A percentile compares a stretch with the other conserved stretches of the same genome.
phyloP scores from a whole-genome alignment of 1,140 invertebrate species.

The Aphaenogaster ashmeadi region DNA sequence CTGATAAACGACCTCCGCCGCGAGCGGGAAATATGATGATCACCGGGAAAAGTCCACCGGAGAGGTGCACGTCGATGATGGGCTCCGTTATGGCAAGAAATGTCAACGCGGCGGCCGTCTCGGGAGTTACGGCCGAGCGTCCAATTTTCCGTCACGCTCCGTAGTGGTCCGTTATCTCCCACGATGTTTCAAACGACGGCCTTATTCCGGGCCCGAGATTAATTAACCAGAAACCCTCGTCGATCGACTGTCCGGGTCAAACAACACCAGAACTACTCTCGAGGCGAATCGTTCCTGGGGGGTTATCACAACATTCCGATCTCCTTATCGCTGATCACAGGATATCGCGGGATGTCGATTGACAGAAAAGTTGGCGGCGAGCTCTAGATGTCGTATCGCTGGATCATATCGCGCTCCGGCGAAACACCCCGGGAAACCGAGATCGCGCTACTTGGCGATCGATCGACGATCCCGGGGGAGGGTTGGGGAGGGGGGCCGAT shows the following conservation, averaged over 20 bases:
- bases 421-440: neutral
- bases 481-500: neutral
- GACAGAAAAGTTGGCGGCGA: neutral
- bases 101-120: neutral
- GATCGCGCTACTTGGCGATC: conserved; percentile 6
- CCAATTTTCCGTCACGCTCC: neutral
- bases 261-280: neutral
- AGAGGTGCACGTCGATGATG: neutral
- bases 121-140: neutral
- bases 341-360: neutral
- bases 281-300: neutral
- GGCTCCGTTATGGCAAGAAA: neutral
- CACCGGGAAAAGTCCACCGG: neutral
- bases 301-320: conserved; percentile 18
- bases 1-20: too few species aligned
- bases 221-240: neutral
- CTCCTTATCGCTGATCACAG: neutral
- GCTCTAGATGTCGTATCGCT: neutral
- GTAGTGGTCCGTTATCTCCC: neutral
- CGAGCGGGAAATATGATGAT: neutral
- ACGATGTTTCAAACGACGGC: too few species aligned
- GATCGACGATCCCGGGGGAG: conserved; percentile 23
- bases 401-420: neutral
- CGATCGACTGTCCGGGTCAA: neutral
- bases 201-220: neutral